Base-by-base conservation (phyloP, 2,113 vertebrate species). In the Xiphophorus hellerii region DNA sequence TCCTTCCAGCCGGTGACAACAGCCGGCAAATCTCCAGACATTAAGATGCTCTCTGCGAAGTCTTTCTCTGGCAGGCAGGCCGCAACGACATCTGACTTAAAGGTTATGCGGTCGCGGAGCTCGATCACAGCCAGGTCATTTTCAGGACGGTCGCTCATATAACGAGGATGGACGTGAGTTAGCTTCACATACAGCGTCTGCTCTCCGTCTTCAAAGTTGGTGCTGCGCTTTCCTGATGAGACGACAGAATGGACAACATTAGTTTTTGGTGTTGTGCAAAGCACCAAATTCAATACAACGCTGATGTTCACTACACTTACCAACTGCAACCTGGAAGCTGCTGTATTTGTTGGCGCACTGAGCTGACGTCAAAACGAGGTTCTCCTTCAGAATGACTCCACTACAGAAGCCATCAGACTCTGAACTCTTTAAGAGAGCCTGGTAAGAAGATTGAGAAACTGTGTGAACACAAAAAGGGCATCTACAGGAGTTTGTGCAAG, bases 371-470 rank as follows among this genome's bases (percentile, higher is more conserved):
- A 95, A 74, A 30, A 95, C 89, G 83, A 95, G 74, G 71, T 94
- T 94, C 72, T 92, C 90, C 80, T 91, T 94, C 66, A 95, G 78
- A 48, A 95, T 94, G 74, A 95, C 93, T 10, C 93, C 95, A 22
- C 93, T 93, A 39, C 95, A 95, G 86, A 85, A 95, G 30, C 89
- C 89, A 2, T n/a, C 11, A 0, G 91, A 93, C n/a, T 74, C 84
- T 8, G 82, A 5, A 67, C 33, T 91, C 65, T 82, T 91, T 76
- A 95, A 87, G 29, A 93, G 28, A 58, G 92, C 94, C 95, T 95
- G 86, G 11, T 80, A 80, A 61, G 51, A 76, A 33, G 31, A 72
- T 25, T 0, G 10, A 15, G 7, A 3, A 1, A 25, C 0, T 58
- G 22, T 27, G 65, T 4, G 69, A 77, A 73, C 14, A n/a, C 8